Evolutionary conservation across 1,140 invertebrate species (phyloP), one percentile per base, ranked within the genome.

Genomic region (Apis mellifera): DNA sequence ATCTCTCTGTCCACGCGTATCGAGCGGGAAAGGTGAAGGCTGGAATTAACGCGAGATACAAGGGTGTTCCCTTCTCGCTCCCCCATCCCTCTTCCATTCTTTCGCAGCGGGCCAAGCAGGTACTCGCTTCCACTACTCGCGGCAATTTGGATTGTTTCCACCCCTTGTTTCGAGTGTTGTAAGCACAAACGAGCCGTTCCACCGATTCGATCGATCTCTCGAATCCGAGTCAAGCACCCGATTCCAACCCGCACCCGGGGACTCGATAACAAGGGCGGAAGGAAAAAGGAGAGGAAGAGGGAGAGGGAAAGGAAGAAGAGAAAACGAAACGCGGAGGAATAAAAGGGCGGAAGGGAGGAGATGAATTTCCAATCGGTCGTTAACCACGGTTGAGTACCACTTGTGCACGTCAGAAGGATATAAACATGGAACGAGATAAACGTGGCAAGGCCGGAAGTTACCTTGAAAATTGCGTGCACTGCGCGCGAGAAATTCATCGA

Each of bases 301-400:
- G 17, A 65, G 23, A 13, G 21, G 9, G 13, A n/a, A n/a, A 42
- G 66, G 12, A 32, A 50, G 2, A 23, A 26, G 59, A 7, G 5
- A 42, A n/a, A 17, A 65, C 52, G 66, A 48, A 48, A 70, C 55
- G 66, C 54, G 69, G 52, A 57, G 54, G 57, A 66, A 55, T 23
- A 74, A 82, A 75, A 71, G 23, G 57, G 26, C 23, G 15, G n/a
- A 80, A 66, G 70, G 60, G 62, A 60, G 60, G 57, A 81, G 80
- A 78, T 72, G 13, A 84, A 84, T 73, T 73, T 76, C 62, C 70
- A 75, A 83, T 88, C 83, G 79, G 50, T 89, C 88, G 88, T 89
- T 86, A 88, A 78, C 81, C 80, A 70, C 55, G 59, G 64, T 75
- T 59, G 75, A 88, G 86, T 79, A 75, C 50, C 72, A 52, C 79